Conservation (phyloP, 1,140 invertebrate genomes). For the Cydia strobilella region DNA sequence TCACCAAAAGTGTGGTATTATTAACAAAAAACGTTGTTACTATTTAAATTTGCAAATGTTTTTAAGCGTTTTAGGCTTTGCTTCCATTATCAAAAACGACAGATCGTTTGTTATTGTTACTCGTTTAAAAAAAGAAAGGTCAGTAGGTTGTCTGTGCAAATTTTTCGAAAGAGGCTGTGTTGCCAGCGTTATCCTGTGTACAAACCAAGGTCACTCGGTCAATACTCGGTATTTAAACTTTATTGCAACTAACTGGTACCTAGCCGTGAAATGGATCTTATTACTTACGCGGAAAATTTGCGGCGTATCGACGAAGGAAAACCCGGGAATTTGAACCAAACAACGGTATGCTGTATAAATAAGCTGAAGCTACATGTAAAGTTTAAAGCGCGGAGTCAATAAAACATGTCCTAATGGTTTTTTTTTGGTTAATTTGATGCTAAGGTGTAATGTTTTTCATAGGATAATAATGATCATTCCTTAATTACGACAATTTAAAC, state of each 20-base stretch:
- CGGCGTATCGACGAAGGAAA: background rate
- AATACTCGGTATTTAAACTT: constrained; percentile 13
- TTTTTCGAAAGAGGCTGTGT: constrained; percentile 5
- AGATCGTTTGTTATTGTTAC: constrained; percentile 25
- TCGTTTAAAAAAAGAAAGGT: constrained; percentile 17
- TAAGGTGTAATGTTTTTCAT: too few relatives aligned
- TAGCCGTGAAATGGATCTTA: constrained; percentile 21
- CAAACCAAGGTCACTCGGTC: constrained; percentile 24
- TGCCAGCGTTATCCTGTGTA: constrained; percentile 22
- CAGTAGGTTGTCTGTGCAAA: constrained; percentile 20
- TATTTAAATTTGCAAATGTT: background rate
- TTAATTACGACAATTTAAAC: too few relatives aligned
- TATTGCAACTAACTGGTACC: constrained; percentile 22
- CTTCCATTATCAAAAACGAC: background rate
- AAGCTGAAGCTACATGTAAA: background rate
- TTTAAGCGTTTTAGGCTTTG: background rate
- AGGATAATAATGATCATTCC: too few relatives aligned
- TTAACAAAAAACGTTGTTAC: background rate
- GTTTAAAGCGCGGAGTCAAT: background rate
- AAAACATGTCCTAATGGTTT: too few relatives aligned
- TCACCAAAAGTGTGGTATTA: too few relatives aligned
- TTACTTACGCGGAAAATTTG: constrained; percentile 27
- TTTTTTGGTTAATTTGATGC: too few relatives aligned
- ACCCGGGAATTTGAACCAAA: background rate
- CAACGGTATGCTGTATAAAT: background rate